Base-by-base conservation (phyloP, 1,140 invertebrate genomes). In the Oedothorax gibbosus region DNA sequence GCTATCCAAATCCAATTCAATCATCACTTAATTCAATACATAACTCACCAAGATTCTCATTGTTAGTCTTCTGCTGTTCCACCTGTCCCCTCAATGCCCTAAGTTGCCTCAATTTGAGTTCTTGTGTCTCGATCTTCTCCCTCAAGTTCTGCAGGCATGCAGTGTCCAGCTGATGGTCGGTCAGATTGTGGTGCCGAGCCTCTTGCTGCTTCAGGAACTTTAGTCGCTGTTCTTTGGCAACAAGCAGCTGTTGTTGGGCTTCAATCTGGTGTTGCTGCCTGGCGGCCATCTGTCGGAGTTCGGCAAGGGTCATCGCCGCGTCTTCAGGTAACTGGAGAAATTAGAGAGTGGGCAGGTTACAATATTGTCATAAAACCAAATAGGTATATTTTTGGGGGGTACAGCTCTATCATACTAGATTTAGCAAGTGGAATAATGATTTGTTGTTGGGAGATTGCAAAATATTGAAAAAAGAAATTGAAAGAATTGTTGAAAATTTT, bases 241-340 rank as follows among this genome's bases (percentile, higher is more conserved):
- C 95, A 88, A 97, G 92, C 89, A 96, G 92, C 92, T 96, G 95
- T 89, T 96, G 95, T 92, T 97, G 96, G 87, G 94, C 93, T 91
- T 98, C 96, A 90, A 99, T 97, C 93, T 98, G 96, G 90, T 96
- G 95, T 92, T 98, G 96, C 92, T 99, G 97, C 88, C 96, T 93
- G 89, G 95, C 93, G 89, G 97, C 97, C 96, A 98, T 98, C 90
- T 96, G 96, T 83, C 91, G 90, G 21, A 91, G 88, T 88, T 91
- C 90, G 21, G 87, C 86, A 56, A 87, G 79, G 14, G 84, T 79
- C 87, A 97, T 93, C 93, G 93, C 93, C 89, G 92, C 92, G 88
- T 92, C 92, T 89, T 91, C 92, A 92, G 95, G 95, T 93, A 95
- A 92, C 94, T 95, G 92, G 87, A 93, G 90, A 79, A 71, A 78